Evolutionary conservation across 2,113 vertebrate genomes (phyloP).

Genomic region (Bucco capensis): DNA sequence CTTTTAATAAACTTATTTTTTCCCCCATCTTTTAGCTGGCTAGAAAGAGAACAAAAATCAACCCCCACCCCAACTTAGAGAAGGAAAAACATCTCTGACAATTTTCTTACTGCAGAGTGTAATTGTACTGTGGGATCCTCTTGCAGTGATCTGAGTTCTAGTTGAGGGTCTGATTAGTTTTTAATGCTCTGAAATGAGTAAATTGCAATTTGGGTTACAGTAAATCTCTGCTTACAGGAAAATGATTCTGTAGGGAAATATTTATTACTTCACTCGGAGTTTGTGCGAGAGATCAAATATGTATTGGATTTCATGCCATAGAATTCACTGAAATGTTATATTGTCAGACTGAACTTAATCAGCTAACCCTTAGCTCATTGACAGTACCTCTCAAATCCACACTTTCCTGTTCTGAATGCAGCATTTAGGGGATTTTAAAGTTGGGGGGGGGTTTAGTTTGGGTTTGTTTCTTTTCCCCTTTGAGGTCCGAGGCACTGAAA

Average conservation of each 20-base stretch:
- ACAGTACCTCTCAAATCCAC: background rate
- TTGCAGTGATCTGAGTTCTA: background rate
- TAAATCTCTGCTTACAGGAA: constrained; percentile 20
- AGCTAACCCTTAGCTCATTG: background rate
- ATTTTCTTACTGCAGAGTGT: background rate
- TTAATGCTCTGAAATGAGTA: constrained; percentile 5
- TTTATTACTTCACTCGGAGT: background rate
- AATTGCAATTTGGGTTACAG: constrained; percentile 2
- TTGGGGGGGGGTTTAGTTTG: background rate
- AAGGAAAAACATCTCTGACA: background rate
- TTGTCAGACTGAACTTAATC: background rate
- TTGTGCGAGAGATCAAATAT: background rate
- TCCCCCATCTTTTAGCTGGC: constrained; percentile 21
- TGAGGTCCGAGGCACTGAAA: background rate
- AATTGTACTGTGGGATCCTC: background rate
- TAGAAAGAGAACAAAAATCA: constrained; percentile 8
- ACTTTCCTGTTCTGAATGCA: background rate
- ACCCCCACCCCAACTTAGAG: background rate
- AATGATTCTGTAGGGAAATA: constrained; percentile 16
- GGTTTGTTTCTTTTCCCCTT: rapidly evolving
- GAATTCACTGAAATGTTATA: background rate
- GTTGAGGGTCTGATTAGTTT: background rate
- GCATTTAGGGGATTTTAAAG: background rate
- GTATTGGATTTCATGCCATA: background rate
- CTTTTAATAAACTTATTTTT: constrained; percentile 39